Evolutionary conservation across 2,797 vertebrate genomes (phyloP), one percentile per base, ranked within the genome.

Genomic region (Squalus acanthias): DNA sequence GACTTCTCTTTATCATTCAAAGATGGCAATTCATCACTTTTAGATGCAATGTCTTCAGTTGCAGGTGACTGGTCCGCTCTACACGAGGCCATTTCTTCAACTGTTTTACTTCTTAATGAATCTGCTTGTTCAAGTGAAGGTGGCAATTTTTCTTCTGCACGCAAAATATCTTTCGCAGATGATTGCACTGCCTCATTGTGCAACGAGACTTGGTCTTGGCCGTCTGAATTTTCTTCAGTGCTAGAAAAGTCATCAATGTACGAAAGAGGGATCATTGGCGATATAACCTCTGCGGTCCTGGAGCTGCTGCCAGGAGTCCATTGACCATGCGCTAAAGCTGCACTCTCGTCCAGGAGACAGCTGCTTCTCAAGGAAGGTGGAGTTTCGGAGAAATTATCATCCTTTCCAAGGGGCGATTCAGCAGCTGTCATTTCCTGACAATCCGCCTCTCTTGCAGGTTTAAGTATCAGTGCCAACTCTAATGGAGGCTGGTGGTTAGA

Each of bases 111-210:
- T 74, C 70, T 60, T n/a, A 76, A 57, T 10, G 50, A 29, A 74
- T 57, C 33, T 76, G 26, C 33, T 95, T 95, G 46, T n/a, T 95
- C 69, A 8, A 46, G 13, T n/a, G 12, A 95, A 76, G 72, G 33
- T 60, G 24, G 70, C 3, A 57, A n/a, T 60, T 53, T 74, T 33
- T 53, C 29, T 12, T 76, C 76, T 60, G 24, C 13, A 15, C 26
- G 50, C 39, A 53, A 50, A 53, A 26, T 72, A 33, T 97, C 96
- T 96, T 97, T 96, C 57, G 96, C 96, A 70, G 97, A 97, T 82
- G 96, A 97, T 39, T 70, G 96, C 24, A 96, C 94, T 53, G 88
- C 96, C 69, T 97, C 96, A 39, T 97, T 97, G 96, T 96, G 96
- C 46, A 96, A 89, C 0, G 97, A 97, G 96, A 96, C 96, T 2